phyloP scores from a whole-genome alignment of 2,888 invertebrate genomes.

The Himalopsyche anomala region DNA sequence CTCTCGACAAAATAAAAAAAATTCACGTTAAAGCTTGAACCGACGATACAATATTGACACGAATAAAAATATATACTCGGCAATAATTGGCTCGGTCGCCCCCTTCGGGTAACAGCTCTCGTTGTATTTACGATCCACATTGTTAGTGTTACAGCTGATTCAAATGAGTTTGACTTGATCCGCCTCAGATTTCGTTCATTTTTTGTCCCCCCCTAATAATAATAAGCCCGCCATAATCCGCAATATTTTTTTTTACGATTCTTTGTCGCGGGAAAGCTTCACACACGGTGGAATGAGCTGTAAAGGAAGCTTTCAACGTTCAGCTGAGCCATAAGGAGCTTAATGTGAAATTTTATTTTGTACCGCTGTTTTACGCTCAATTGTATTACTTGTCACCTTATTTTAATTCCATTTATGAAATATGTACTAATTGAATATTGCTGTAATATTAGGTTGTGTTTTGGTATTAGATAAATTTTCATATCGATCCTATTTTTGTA shows the following conservation, averaged over 20 bases:
- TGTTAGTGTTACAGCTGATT: constrained; percentile 54
- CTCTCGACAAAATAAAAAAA: too few species aligned
- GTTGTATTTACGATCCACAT: constrained; percentile 38
- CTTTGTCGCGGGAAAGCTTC: constrained; percentile 47
- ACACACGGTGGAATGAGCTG: not conserved
- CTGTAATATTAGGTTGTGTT: too few species aligned
- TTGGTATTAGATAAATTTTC: too few species aligned
- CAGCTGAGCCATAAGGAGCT: too few species aligned
- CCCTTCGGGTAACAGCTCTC: not conserved
- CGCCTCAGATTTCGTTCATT: constrained; percentile 38
- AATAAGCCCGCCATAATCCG: constrained; percentile 55
- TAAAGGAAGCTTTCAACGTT: not conserved
- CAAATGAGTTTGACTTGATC: constrained; percentile 47
- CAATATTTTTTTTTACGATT: constrained; percentile 59
- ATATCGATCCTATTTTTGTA: too few species aligned
- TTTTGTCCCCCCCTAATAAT: constrained; percentile 17
- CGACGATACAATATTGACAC: not conserved
- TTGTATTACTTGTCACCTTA: too few species aligned
- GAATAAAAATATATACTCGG: constrained; percentile 18
- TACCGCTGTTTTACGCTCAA: too few species aligned
- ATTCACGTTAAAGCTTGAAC: too few species aligned
- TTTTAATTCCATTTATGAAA: too few species aligned
- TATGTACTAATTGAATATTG: too few species aligned
- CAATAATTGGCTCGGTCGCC: constrained; percentile 35
- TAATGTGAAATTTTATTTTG: too few species aligned